Conservation (phyloP, 2,888 invertebrate species). For the Monochamus alternatus region DNA sequence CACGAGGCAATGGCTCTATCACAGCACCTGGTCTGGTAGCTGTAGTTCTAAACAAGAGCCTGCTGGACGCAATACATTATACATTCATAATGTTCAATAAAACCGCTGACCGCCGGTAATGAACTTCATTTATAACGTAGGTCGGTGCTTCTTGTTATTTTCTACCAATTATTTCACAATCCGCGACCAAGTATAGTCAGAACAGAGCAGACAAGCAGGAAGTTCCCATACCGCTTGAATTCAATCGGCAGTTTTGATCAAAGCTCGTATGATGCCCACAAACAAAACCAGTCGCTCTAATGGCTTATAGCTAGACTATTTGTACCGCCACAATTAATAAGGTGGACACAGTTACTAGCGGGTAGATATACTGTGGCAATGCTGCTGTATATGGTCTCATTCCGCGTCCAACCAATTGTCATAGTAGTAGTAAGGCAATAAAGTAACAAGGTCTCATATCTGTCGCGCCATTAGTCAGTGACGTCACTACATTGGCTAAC, state of each 20-base stretch:
- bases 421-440: no score
- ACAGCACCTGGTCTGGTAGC: slow-evolving; percentile 9
- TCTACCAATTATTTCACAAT: slow-evolving; percentile 46
- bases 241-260: slow-evolving; percentile 35
- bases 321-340: slow-evolving; percentile 14
- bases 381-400: not conserved
- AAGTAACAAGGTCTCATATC: no score
- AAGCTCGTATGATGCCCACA: slow-evolving; percentile 29
- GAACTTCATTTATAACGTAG: slow-evolving; percentile 35
- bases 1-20: slow-evolving; percentile 28
- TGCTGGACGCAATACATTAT: slow-evolving; percentile 40
- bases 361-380: not conserved
- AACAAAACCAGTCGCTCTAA: slow-evolving; percentile 22
- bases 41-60: slow-evolving; percentile 3
- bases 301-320: slow-evolving; percentile 21
- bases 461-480: no score
- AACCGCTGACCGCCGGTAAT: slow-evolving; percentile 40
- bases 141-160: slow-evolving; percentile 42
- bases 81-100: slow-evolving; percentile 43
- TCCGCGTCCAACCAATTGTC: no score
- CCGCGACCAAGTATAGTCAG: slow-evolving; percentile 41
- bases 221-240: slow-evolving; percentile 30
- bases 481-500: no score
- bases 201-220: slow-evolving; percentile 23
- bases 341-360: not conserved